Conservation (phyloP, 1,140 invertebrate species). For the Diachasma alloeum region DNA sequence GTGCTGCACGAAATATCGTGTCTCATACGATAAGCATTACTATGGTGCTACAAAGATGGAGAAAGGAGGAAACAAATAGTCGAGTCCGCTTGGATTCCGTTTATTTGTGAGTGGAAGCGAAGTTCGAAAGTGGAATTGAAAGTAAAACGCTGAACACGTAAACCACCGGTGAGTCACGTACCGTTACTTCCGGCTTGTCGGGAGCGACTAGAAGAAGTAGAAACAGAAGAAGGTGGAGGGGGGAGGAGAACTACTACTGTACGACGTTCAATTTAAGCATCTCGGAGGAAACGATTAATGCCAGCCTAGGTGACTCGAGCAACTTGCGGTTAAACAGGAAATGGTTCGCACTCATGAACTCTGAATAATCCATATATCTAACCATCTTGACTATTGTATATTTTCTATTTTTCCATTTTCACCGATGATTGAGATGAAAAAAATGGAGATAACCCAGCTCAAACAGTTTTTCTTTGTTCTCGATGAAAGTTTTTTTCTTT, state of each 20-base stretch:
- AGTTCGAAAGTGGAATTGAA: slow-evolving; percentile 60
- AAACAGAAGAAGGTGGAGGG: slow-evolving; percentile 11
- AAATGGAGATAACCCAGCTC: too few relatives aligned
- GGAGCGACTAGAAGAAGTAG: slow-evolving; percentile 3
- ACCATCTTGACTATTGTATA: too few relatives aligned
- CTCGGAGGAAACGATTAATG: slow-evolving; percentile 36
- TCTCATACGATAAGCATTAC: slow-evolving; percentile 16
- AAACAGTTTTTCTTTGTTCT: not conserved
- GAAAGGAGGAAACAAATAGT: slow-evolving; percentile 52
- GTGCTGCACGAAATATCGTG: slow-evolving; percentile 56
- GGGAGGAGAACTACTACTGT: not conserved
- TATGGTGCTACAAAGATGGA: slow-evolving; percentile 15
- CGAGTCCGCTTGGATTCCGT: slow-evolving; percentile 46
- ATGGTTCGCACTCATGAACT: not conserved
- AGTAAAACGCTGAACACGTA: slow-evolving; percentile 51
- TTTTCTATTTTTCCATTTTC: not conserved
- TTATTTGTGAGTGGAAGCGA: slow-evolving; percentile 54
- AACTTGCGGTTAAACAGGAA: not conserved
- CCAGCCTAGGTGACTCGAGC: slow-evolving; percentile 13
- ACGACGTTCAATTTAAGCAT: slow-evolving; percentile 36
- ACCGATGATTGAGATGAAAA: not conserved
- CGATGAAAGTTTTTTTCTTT: not conserved
- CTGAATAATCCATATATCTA: not conserved
- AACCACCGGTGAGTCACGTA: slow-evolving; percentile 31
- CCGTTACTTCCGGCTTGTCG: slow-evolving; percentile 19